A percentile compares a stretch with the other conserved stretches of the same genome.
Evolutionary conservation across 2,113 vertebrate species (phyloP).

Genomic region (Dromas ardeola): DNA sequence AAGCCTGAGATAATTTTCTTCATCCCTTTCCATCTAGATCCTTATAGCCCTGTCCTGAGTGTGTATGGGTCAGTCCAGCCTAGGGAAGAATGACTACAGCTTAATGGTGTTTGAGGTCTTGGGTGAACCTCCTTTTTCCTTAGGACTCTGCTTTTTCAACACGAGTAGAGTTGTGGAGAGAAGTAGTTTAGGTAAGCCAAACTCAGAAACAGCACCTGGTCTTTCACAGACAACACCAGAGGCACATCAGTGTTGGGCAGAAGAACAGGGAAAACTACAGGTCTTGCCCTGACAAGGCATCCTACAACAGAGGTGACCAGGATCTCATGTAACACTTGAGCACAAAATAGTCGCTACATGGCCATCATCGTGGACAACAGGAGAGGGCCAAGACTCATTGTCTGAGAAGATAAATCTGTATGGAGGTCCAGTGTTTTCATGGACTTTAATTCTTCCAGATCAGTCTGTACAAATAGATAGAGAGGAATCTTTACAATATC

Average conservation of each 20-base stretch:
- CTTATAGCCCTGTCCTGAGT: neutral
- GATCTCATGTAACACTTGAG: neutral
- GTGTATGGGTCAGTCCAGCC: neutral
- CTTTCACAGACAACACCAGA: neutral
- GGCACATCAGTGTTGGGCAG: neutral
- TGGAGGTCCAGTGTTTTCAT: neutral
- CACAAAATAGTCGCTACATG: rapidly evolving
- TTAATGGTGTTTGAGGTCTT: neutral
- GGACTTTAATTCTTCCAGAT: neutral
- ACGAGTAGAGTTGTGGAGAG: neutral
- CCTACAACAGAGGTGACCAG: neutral
- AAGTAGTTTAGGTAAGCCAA: neutral
- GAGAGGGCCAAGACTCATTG: neutral
- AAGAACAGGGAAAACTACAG: neutral
- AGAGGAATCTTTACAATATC: neutral
- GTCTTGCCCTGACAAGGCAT: neutral
- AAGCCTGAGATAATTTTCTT: neutral
- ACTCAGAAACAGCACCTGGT: neutral
- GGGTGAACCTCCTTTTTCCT: neutral
- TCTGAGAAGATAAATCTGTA: neutral
- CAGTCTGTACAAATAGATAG: neutral
- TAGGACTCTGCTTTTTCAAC: neutral
- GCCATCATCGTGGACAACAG: neutral
- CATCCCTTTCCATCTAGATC: neutral
- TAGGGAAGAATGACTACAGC: neutral